Evolutionary conservation across 2,797 vertebrate species (phyloP).

Genomic region (Picus viridis): DNA sequence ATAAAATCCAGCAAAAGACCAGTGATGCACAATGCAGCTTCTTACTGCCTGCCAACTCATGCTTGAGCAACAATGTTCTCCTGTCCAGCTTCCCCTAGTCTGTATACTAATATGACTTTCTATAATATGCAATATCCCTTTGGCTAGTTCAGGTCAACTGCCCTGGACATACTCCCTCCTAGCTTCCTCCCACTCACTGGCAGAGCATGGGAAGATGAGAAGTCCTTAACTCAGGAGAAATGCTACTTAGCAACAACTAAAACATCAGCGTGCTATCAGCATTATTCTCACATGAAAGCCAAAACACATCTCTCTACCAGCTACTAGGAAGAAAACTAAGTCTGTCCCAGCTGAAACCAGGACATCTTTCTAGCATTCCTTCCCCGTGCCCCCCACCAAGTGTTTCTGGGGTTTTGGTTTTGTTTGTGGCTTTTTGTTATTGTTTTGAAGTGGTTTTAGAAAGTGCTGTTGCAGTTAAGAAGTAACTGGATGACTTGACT

Average conservation of each 20-base stretch:
- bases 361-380: background rate
- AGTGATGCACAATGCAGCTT: background rate
- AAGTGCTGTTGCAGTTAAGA: background rate
- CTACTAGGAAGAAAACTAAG: background rate
- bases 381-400: background rate
- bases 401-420: background rate
- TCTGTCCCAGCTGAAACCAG: background rate
- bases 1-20: background rate
- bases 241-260: background rate
- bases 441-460: background rate
- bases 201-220: background rate
- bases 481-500: background rate
- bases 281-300: background rate
- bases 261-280: background rate
- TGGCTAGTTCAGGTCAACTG: background rate
- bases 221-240: background rate
- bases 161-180: background rate
- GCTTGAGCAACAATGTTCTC: background rate
- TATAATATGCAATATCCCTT: background rate
- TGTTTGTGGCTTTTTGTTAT: background rate
- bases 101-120: background rate
- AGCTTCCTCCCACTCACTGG: background rate
- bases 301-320: no score
- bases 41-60: no score
- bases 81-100: background rate